Evolutionary conservation across 2,888 invertebrate genomes (phyloP), one percentile per base, ranked within the genome.

Genomic region (Pteria penguin): DNA sequence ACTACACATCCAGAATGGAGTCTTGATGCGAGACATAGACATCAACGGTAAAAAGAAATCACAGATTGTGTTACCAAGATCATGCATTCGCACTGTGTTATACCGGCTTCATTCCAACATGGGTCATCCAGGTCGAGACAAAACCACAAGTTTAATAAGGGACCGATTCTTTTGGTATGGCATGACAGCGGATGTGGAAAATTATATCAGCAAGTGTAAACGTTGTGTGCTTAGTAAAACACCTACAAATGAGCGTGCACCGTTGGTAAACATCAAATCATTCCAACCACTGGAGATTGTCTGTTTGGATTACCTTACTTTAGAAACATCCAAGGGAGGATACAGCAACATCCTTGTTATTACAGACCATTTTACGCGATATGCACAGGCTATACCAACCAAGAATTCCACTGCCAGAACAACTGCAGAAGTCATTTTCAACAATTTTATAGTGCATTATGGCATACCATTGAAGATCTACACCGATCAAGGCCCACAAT

Each of bases 401-500:
- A n/a, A n/a, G n/a, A n/a, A n/a, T n/a, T n/a, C n/a, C n/a, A n/a
- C n/a, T n/a, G n/a, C n/a, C n/a, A n/a, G n/a, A n/a, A n/a, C n/a
- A n/a, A n/a, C n/a, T n/a, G n/a, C n/a, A n/a, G n/a, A n/a, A n/a
- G n/a, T n/a, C n/a, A n/a, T n/a, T n/a, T n/a, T n/a, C n/a, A n/a
- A n/a, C n/a, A n/a, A n/a, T n/a, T 80, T 80, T 31, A 52, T 80
- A 2, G 22, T 78, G 1, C 72, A 76, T 54, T 82, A 71, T 33
- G 80, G 82, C 2, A 60, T 82, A n/a, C 82, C 76, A 2, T 54
- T 62, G 26, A 54, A 61, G n/a, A n/a, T n/a, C n/a, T n/a, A n/a
- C n/a, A n/a, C n/a, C n/a, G n/a, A n/a, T n/a, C n/a, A n/a, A n/a
- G n/a, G n/a, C n/a, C n/a, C n/a, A n/a, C n/a, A n/a, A n/a, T n/a